Percentiles rank a stretch among this genome's conserved stretches.
These are phyloP conservation scores for Coreius guichenoti DNA, from an alignment of 2,797 vertebrate species.

Conservation along the genomic window DNA sequence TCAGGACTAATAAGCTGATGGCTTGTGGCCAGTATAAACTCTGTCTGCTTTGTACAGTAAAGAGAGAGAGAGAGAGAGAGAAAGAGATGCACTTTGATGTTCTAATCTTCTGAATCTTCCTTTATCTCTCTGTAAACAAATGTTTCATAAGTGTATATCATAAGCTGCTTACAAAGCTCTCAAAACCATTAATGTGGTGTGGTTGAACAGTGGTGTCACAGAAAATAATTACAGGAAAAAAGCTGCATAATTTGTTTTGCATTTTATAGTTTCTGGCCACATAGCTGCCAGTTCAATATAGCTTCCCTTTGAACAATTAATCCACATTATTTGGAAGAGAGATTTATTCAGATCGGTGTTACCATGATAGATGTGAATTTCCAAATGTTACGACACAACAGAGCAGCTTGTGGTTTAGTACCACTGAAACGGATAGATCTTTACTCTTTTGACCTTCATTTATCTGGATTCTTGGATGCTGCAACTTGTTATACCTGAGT, in stretches of 20 bases:
- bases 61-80: slow-evolving; percentile 3
- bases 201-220: slow-evolving; percentile 11
- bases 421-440: slow-evolving; percentile 4
- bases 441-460: slow-evolving; percentile 39
- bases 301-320: slow-evolving; percentile 17
- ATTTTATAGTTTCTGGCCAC: slow-evolving; percentile 31
- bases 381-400: slow-evolving; percentile 23
- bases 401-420: slow-evolving; percentile 2
- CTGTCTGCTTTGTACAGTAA: slow-evolving; percentile 31
- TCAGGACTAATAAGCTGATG: slow-evolving; percentile 50
- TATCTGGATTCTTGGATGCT: slow-evolving; percentile 52
- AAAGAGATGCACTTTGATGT: slow-evolving; percentile 35
- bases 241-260: slow-evolving; percentile 5
- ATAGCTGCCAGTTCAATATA: slow-evolving; percentile 27
- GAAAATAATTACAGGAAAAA: slow-evolving; percentile 7
- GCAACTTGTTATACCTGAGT: slow-evolving; percentile 55
- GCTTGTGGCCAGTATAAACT: slow-evolving; percentile 44
- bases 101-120: slow-evolving; percentile 38
- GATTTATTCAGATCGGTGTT: slow-evolving; percentile 18
- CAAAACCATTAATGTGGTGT: slow-evolving; percentile 20
- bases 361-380: slow-evolving; percentile 17
- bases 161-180: slow-evolving; percentile 32
- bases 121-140: slow-evolving; percentile 38
- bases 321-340: slow-evolving; percentile 1
- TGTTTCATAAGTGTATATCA: slow-evolving; percentile 22